phyloP scores from a whole-genome alignment of 35 echinoderm and acorn worm genomes.

The Stichopus chloronotus region DNA sequence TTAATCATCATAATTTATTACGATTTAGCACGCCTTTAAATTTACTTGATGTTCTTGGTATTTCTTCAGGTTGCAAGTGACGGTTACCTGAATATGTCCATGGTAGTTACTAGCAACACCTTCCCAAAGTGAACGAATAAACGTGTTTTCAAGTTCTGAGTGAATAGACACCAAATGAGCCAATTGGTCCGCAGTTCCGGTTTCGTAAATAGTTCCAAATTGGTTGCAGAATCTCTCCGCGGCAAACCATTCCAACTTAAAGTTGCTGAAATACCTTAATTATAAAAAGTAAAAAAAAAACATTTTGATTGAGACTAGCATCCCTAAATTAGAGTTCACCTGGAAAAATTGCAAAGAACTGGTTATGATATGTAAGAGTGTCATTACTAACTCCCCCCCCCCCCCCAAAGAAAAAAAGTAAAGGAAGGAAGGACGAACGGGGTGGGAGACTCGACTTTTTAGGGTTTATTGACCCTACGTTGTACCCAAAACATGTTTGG shows the following conservation, averaged over 20 bases:
- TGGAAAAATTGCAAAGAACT: neutral
- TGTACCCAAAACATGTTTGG: no score
- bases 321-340: neutral
- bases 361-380: neutral
- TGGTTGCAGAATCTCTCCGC: constrained; percentile 6
- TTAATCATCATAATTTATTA: no score
- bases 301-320: neutral
- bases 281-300: neutral
- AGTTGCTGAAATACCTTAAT: constrained; percentile 3
- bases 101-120: neutral
- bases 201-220: constrained; percentile 2
- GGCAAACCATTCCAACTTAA: neutral
- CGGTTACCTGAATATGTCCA: neutral
- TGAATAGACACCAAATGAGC: constrained; percentile 21
- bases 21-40: no score
- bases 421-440: neutral
- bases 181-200: neutral
- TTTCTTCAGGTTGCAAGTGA: no score
- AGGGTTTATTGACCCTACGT: neutral
- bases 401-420: neutral
- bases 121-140: constrained; percentile 22
- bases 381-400: neutral
- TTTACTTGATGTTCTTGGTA: no score
- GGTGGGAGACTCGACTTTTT: neutral
- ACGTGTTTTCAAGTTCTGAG: constrained; percentile 23